These are phyloP conservation scores for Darevskia mixta DNA, from an alignment of 2,797 vertebrate species.

Conservation along the genomic window DNA sequence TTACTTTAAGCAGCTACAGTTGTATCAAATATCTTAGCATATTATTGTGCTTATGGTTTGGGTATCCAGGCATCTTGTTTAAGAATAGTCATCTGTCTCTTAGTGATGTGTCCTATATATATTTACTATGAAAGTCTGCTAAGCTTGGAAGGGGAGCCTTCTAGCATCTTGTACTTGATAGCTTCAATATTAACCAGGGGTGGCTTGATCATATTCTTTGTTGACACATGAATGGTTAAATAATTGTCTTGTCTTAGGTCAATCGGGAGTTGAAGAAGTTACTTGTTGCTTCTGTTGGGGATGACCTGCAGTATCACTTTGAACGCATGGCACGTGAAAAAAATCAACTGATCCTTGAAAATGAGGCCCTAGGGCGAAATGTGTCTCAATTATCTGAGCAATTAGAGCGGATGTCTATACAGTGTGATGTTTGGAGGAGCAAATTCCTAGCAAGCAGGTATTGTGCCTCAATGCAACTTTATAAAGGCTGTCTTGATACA, in stretches of 20 bases:
- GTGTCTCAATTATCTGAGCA: constrained; percentile 90
- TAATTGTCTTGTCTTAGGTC: constrained; percentile 80
- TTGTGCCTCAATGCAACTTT: background rate
- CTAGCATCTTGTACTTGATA: background rate
- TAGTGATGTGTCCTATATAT: background rate
- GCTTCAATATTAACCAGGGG: background rate
- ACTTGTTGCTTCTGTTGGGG: constrained; percentile 94
- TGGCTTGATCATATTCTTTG: background rate
- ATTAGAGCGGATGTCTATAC: constrained; percentile 97
- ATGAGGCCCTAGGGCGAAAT: constrained; percentile 87
- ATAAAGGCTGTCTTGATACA: background rate
- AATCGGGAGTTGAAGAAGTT: constrained; percentile 97
- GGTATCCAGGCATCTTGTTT: background rate
- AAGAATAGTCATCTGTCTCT: background rate
- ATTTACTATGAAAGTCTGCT: background rate
- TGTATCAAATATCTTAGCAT: background rate
- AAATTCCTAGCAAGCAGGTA: constrained; percentile 98
- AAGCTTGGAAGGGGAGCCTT: background rate
- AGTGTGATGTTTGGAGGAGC: constrained; percentile 98
- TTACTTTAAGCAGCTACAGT: background rate
- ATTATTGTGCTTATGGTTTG: background rate
- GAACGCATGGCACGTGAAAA: constrained; percentile 94
- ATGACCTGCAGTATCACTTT: constrained; percentile 97
- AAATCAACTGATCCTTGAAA: constrained; percentile 95
- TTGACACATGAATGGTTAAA: background rate